Evolutionary conservation across 2,888 invertebrate genomes (phyloP).

Genomic region (Eustalomyia histrio): DNA sequence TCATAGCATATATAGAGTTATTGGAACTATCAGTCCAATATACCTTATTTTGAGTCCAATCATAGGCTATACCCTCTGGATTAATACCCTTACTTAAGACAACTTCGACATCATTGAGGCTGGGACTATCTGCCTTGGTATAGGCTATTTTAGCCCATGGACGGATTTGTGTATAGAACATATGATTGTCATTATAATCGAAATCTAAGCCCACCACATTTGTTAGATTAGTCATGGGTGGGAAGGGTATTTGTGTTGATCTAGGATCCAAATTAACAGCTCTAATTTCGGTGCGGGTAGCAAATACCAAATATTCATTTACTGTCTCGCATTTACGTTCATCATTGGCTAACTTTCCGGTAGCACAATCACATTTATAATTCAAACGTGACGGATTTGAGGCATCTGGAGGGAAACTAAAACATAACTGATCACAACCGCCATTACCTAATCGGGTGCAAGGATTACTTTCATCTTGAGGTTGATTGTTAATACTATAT

Average conservation of each 20-base stretch:
- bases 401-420: slow-evolving; percentile 89
- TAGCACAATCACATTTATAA: slow-evolving; percentile 94
- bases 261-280: slow-evolving; percentile 93
- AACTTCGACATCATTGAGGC: slow-evolving; percentile 82
- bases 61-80: slow-evolving; percentile 96
- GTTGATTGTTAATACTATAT: slow-evolving; percentile 93
- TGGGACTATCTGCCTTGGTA: slow-evolving; percentile 87
- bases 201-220: slow-evolving; percentile 98
- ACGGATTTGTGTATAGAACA: slow-evolving; percentile 95
- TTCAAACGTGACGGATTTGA: slow-evolving; percentile 80
- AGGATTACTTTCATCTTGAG: slow-evolving; percentile 89
- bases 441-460: slow-evolving; percentile 88
- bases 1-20: slow-evolving; percentile 96
- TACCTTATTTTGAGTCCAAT: slow-evolving; percentile 98
- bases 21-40: slow-evolving; percentile 99
- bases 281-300: slow-evolving; percentile 95
- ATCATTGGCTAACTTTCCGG: slow-evolving; percentile 86
- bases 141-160: slow-evolving; percentile 94
- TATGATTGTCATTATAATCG: slow-evolving; percentile 91
- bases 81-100: slow-evolving; percentile 90
- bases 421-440: slow-evolving; percentile 96
- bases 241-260: slow-evolving; percentile 90
- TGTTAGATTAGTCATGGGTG: slow-evolving; percentile 90
- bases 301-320: slow-evolving; percentile 94
- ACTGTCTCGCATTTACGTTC: slow-evolving; percentile 89